Evolutionary conservation across 2,888 invertebrate species (phyloP).

Genomic region (Pterostichus madidus): DNA sequence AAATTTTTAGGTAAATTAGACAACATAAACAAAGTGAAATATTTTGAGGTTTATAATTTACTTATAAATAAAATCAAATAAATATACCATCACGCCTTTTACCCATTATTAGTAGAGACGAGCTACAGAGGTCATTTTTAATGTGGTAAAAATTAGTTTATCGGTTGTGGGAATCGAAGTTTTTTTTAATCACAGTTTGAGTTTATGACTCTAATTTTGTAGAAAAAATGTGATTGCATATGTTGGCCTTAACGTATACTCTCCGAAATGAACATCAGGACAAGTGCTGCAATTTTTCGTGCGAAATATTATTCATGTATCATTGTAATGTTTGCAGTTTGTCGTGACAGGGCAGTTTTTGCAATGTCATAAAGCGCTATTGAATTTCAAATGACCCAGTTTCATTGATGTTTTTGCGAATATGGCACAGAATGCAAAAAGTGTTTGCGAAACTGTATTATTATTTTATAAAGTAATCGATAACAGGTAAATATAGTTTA

Average conservation of each 20-base stretch:
- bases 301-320: conserved; percentile 7
- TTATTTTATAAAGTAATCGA: neutral
- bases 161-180: no score
- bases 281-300: neutral
- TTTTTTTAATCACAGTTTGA: no score
- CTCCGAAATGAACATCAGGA: neutral
- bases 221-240: no score
- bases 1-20: no score
- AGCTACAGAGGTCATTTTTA: no score
- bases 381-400: conserved; percentile 12
- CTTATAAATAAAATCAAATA: no score
- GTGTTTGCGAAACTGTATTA: conserved; percentile 1
- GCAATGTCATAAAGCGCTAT: conserved; percentile 11
- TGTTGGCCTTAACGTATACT: neutral
- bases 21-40: no score
- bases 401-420: neutral
- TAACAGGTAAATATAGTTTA: neutral
- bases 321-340: neutral
- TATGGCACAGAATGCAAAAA: neutral
- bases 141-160: no score
- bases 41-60: no score
- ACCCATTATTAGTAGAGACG: no score
- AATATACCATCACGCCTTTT: no score
- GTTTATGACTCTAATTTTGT: no score
- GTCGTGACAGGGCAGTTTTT: conserved; percentile 4